Evolutionary conservation across 2,113 vertebrate genomes (phyloP).

Genomic region (Perccottus glenii): DNA sequence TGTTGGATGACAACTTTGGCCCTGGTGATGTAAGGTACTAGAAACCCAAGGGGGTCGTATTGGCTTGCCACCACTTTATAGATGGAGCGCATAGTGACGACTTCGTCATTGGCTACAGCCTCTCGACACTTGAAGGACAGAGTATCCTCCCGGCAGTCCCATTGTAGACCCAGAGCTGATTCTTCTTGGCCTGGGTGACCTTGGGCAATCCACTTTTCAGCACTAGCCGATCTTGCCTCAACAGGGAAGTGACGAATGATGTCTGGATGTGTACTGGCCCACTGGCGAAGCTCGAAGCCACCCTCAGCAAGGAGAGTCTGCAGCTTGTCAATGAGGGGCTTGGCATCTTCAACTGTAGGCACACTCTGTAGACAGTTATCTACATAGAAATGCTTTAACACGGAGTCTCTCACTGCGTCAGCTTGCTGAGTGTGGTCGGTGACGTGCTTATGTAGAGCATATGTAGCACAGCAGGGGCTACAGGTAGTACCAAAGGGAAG

Average conservation of each 20-base stretch:
- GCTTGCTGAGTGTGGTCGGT: neutral
- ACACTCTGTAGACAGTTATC: slow-evolving; percentile 18
- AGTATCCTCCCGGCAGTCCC: neutral
- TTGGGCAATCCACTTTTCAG: slow-evolving; percentile 24
- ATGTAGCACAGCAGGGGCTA: slow-evolving; percentile 28
- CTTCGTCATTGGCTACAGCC: neutral
- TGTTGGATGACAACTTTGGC: neutral
- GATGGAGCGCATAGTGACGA: neutral
- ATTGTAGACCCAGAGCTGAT: slow-evolving; percentile 1
- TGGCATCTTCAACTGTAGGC: neutral
- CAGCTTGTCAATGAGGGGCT: neutral
- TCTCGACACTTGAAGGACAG: neutral
- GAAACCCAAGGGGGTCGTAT: neutral
- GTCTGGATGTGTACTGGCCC: slow-evolving; percentile 2
- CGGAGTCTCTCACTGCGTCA: neutral
- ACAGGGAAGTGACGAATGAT: slow-evolving; percentile 13
- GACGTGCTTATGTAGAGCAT: slow-evolving; percentile 17
- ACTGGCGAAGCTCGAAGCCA: slow-evolving; percentile 21
- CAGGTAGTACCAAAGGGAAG: neutral
- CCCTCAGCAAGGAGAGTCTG: neutral
- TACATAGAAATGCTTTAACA: slow-evolving; percentile 12
- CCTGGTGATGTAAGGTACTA: neutral
- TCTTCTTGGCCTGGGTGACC: neutral
- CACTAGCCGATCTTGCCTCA: slow-evolving; percentile 9
- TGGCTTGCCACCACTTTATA: neutral